Base-by-base conservation (phyloP, 53 echinoderm and acorn worm genomes). In the Crossaster papposus region DNA sequence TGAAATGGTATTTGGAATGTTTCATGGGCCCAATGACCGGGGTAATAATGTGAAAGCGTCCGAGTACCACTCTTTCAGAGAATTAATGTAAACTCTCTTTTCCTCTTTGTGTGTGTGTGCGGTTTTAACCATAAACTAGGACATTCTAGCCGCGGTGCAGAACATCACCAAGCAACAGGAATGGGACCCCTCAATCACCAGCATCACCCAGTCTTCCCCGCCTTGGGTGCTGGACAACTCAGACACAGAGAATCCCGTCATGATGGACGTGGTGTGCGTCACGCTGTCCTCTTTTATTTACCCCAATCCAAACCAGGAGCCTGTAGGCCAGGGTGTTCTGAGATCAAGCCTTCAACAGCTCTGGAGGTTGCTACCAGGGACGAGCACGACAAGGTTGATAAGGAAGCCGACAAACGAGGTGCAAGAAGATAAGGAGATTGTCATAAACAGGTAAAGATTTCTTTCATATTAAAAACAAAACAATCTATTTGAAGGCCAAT, bases 101-200 rank as follows among this genome's bases (percentile, higher is more conserved):
- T 58, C 17, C 20, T 55, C 55, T 18, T 58, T 15, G n/a, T n/a
- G n/a, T n/a, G n/a, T n/a, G n/a, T n/a, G n/a, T 58, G 58, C 2
- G 58, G 58, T 15, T 15, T 3, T 55, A 5, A 55, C 38, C 71
- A 50, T 26, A 35, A 62, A 30, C 10, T 68, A 96, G 96, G 92
- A 86, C 29, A 91, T 96, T 64, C 31, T 95, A 55, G 92, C 93
- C 4, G 95, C 92, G 8, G 65, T 96, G 82, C 90, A 88, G 83
- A 95, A 93, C 82, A 93, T 93, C 17, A 91, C 86, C 62, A 93
- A 93, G 55, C 80, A 84, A 54, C 29, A 63, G 13, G 96, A 96
- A 71, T 96, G 96, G 96, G 93, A 96, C 79, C 77, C 79, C 3
- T 62, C 86, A 12, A 89, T 96, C 1, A 68, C 54, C 30, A 79